These are phyloP conservation scores for Stegophylla sp. DNA, from an alignment of 2,888 invertebrate genomes.

Conservation along the genomic window DNA sequence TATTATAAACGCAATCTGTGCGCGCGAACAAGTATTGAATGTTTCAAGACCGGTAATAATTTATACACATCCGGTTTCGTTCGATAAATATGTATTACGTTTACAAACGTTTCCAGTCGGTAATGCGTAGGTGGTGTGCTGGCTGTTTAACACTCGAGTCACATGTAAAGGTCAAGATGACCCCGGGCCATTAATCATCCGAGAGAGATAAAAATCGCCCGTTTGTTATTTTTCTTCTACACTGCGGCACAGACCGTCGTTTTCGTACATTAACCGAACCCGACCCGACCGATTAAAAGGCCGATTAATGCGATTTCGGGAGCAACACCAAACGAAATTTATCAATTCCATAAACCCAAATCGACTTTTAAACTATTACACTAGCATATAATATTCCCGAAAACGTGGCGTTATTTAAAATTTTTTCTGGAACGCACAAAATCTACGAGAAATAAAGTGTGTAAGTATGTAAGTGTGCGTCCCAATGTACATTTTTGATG, in stretches of 20 bases:
- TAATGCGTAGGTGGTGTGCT: too few species aligned
- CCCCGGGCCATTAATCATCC: constrained; percentile 15
- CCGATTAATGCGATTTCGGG: not conserved
- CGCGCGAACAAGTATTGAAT: not conserved
- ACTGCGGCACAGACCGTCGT: too few species aligned
- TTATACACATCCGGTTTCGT: not conserved
- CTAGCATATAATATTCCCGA: too few species aligned
- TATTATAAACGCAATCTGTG: too few species aligned
- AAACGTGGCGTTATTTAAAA: too few species aligned
- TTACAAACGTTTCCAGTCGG: not conserved
- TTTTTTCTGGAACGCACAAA: too few species aligned
- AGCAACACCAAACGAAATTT: too few species aligned
- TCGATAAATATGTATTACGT: constrained; percentile 29
- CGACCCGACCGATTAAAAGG: not conserved
- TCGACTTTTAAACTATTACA: too few species aligned
- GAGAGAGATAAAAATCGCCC: not conserved
- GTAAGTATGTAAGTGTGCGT: too few species aligned
- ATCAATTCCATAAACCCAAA: too few species aligned
- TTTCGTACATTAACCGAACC: not conserved
- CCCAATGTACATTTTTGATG: too few species aligned
- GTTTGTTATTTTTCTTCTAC: not conserved
- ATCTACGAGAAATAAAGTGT: too few species aligned
- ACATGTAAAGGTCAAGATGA: not conserved
- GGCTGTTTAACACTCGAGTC: not conserved
- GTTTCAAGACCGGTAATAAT: not conserved